These are phyloP conservation scores for Drosophila nikananu DNA, from an alignment of 1,140 invertebrate genomes.

Conservation along the genomic window DNA sequence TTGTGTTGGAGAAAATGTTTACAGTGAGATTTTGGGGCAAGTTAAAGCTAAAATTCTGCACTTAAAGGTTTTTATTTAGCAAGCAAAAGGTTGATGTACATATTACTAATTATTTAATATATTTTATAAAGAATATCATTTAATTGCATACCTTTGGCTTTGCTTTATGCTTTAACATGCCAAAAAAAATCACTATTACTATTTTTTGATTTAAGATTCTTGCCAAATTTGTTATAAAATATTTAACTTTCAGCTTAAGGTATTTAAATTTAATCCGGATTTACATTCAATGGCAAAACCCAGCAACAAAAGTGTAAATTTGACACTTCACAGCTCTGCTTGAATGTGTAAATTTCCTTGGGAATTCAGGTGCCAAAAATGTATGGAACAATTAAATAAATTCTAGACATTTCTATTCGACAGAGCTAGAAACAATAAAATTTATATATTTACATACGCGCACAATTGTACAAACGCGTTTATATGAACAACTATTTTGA, in stretches of 20 bases:
- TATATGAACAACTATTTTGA: conserved; percentile 57
- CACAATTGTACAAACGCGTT: conserved; percentile 28
- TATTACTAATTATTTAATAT: background rate
- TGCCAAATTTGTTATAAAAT: background rate
- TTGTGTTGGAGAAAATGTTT: background rate
- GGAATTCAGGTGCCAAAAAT: conserved; percentile 23
- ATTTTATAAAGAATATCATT: background rate
- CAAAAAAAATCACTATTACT: background rate
- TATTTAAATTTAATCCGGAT: background rate
- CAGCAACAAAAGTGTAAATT: background rate
- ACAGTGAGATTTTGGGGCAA: background rate
- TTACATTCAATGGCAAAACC: background rate
- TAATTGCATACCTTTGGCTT: background rate
- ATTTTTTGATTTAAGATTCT: background rate
- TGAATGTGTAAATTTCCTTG: conserved; percentile 16
- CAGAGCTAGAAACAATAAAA: conserved; percentile 9
- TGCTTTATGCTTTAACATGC: background rate
- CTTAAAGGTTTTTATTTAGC: background rate
- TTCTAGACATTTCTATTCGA: conserved; percentile 20
- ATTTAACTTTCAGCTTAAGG: background rate
- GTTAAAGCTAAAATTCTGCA: background rate
- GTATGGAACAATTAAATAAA: conserved; percentile 25
- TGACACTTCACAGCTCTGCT: background rate
- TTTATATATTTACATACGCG: conserved; percentile 37
- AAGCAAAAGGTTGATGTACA: background rate